Conservation (phyloP, 2,113 vertebrate species). For the Odontesthes bonariensis region DNA sequence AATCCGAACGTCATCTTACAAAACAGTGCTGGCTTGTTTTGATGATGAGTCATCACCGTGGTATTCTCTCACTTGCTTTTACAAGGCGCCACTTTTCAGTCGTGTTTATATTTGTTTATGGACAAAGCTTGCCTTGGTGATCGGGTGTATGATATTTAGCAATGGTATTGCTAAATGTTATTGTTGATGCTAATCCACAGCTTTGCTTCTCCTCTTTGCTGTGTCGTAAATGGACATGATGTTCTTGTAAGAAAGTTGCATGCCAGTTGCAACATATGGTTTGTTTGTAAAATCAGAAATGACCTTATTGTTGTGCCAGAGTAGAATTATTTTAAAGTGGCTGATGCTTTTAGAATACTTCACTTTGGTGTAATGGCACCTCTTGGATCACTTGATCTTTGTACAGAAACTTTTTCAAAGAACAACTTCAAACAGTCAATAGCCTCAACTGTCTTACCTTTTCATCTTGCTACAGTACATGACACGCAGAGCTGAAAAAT, state of each 20-base stretch:
- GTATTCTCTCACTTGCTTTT: neutral
- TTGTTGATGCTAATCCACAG: conserved; percentile 9
- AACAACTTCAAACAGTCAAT: neutral
- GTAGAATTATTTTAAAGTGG: neutral
- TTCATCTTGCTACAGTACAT: too few species aligned
- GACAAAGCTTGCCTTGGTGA: neutral
- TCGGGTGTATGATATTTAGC: neutral
- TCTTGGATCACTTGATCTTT: too few species aligned
- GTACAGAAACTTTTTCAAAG: neutral
- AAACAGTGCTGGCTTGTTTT: neutral
- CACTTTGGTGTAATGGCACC: neutral
- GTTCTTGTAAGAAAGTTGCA: too few species aligned
- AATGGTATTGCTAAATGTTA: conserved; percentile 31
- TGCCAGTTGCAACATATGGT: too few species aligned
- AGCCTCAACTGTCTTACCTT: too few species aligned
- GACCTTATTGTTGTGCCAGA: neutral
- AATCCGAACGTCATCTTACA: conserved; percentile 9
- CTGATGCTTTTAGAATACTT: neutral
- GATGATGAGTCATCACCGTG: neutral
- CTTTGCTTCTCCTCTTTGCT: conserved; percentile 8
- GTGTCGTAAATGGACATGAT: too few species aligned
- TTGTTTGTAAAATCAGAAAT: neutral
- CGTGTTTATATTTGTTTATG: neutral
- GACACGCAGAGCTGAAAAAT: too few species aligned
- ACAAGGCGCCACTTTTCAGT: neutral